Evolutionary conservation across 2,797 vertebrate genomes (phyloP), one percentile per base, ranked within the genome.

Genomic region (Neostethus bicornis): DNA sequence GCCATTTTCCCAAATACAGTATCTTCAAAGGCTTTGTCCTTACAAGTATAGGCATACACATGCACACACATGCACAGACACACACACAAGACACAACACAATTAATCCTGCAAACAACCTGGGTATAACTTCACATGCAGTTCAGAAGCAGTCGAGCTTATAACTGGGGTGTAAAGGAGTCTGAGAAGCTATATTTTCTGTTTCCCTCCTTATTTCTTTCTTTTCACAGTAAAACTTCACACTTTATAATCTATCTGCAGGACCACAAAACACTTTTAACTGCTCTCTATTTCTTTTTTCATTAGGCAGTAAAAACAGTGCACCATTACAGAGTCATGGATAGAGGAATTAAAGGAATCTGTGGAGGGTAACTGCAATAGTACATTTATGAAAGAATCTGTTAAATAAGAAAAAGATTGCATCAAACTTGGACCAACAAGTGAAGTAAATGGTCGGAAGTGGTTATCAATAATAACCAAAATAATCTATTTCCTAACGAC

Each of bases 111-210:
- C 61, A 51, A 65, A 66, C 57, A 75, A 51, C 41, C 55, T 52
- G 59, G 41, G 68, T 56, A 60, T 69, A 70, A 73, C 51, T 77
- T 9, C 47, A 69, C 75, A 65, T 81, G 43, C 39, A 12, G 14
- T 70, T 60, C 49, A 65, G 61, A 43, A 73, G 70, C 63, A 56
- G 19, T 16, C 31, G 66, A 72, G 73, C 54, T 79, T 73, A 74
- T 28, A 53, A 51, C 25, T 0, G 28, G 53, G 50, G 60, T 44
- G 32, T 52, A 54, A 51, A 49, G 55, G 63, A 38, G 41, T 59
- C 71, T 58, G 13, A 12, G 26, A 51, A 72, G 68, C 73, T 39
- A 55, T 69, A 43, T 52, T 61, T 61, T 66, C 61, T 38, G 23
- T n/a, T 2, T 3, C 50, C 43, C 7, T 52, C 46, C n/a, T n/a